Conservation (phyloP, 2,888 invertebrate genomes). For the Mimas tiliae region DNA sequence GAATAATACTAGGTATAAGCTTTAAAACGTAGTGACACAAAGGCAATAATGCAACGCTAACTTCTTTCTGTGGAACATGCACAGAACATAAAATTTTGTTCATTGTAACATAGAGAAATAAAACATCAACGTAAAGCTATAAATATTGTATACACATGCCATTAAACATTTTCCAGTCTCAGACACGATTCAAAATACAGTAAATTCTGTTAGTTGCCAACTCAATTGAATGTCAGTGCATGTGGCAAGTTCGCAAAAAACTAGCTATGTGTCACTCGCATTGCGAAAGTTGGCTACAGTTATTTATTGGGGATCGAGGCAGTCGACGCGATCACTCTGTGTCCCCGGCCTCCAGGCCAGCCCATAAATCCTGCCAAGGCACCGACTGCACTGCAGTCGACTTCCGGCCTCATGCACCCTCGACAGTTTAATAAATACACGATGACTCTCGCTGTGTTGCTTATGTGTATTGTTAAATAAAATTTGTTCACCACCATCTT, state of each 20-base stretch:
- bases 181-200: slow-evolving; percentile 22
- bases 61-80: too few species aligned
- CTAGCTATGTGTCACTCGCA: slow-evolving; percentile 46
- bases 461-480: slow-evolving; percentile 14
- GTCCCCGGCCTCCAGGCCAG: slow-evolving; percentile 53
- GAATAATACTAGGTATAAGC: too few species aligned
- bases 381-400: slow-evolving; percentile 64
- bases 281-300: slow-evolving; percentile 57
- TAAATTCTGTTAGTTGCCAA: slow-evolving; percentile 34
- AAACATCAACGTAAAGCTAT: slow-evolving; percentile 10
- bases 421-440: slow-evolving; percentile 59
- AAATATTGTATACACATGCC: slow-evolving; percentile 12
- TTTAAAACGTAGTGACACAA: neutral
- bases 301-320: slow-evolving; percentile 73
- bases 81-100: too few species aligned
- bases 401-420: slow-evolving; percentile 59
- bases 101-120: too few species aligned
- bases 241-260: slow-evolving; percentile 47
- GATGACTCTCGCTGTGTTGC: slow-evolving; percentile 46
- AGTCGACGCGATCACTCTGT: slow-evolving; percentile 68
- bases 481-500: neutral
- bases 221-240: slow-evolving; percentile 44
- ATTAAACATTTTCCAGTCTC: slow-evolving; percentile 25
- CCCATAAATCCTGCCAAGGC: slow-evolving; percentile 65
- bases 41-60: neutral